Evolutionary conservation across 1,140 invertebrate species (phyloP).

Genomic region (Pachypsylla venusta): DNA sequence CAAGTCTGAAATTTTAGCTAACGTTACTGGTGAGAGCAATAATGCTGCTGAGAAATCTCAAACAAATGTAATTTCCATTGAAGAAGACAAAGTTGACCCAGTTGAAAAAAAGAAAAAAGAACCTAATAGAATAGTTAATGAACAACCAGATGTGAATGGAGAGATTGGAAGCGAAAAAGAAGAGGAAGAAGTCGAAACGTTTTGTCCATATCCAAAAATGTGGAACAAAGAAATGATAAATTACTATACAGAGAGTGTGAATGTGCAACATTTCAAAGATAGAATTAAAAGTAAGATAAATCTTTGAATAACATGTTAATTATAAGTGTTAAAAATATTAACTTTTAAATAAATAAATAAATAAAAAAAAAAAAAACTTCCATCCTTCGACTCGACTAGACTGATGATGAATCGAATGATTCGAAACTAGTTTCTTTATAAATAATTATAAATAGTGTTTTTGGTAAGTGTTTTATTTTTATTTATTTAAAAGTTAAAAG

Average conservation of each 20-base stretch:
- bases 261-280: neutral
- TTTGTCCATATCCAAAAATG: neutral
- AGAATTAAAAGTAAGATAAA: neutral
- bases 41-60: neutral
- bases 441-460: no score
- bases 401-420: no score
- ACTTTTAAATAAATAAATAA: no score
- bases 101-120: neutral
- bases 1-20: no score
- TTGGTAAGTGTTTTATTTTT: no score
- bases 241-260: neutral
- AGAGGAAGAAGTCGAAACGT: neutral
- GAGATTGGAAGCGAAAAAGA: neutral
- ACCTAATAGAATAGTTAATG: neutral
- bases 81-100: neutral
- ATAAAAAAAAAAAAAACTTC: no score
- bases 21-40: no score
- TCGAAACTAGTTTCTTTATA: no score
- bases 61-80: neutral
- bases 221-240: conserved; percentile 1
- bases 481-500: no score
- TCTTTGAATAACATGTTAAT: neutral
- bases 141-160: neutral
- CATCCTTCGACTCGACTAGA: no score
- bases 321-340: no score